Evolutionary conservation across 1,140 invertebrate genomes (phyloP), one percentile per base, ranked within the genome.

Genomic region (Kradibia gibbosae): DNA sequence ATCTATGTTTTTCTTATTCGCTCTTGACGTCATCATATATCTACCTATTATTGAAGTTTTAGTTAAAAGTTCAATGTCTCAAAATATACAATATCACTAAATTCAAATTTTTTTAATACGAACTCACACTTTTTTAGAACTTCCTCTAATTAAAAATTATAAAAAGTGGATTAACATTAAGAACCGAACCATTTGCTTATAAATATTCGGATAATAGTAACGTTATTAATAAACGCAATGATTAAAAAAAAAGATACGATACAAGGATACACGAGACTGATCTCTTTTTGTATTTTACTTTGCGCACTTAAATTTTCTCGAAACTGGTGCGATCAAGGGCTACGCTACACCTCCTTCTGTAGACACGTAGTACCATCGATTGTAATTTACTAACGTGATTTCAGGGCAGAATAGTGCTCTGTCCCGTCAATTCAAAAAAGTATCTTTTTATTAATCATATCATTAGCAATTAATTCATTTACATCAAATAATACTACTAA

Each of bases 371-470:
- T 65, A 42, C 78, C 42, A 57, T 28, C 55, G 31, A 50, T 34
- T 57, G 78, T 45, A 74, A 74, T 80, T 74, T 65, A 65, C 53
- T 36, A 22, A 50, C 53, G 53, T 50, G 22, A 22, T 25, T 34
- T 36, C 13, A 17, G 55, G 55, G n/a, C 71, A 65, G 71, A 74
- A 74, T 80, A 80, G 74, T 74, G 71, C 78, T 36, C 78, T 80
- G 70, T 67, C 45, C 73, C 53, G 78, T 74, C 74, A 74, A 80
- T 80, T 73, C 78, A 55, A 80, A 36, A n/a, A n/a, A n/a, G n/a
- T n/a, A n/a, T n/a, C n/a, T n/a, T n/a, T n/a, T n/a, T n/a, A n/a
- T n/a, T n/a, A n/a, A n/a, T n/a, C n/a, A n/a, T n/a, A n/a, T n/a
- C n/a, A n/a, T n/a, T n/a, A n/a, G n/a, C n/a, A n/a, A n/a, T n/a